Evolutionary conservation across 2,797 vertebrate genomes (phyloP), one percentile per base, ranked within the genome.

Genomic region (Petrocephalus schoutedeni): DNA sequence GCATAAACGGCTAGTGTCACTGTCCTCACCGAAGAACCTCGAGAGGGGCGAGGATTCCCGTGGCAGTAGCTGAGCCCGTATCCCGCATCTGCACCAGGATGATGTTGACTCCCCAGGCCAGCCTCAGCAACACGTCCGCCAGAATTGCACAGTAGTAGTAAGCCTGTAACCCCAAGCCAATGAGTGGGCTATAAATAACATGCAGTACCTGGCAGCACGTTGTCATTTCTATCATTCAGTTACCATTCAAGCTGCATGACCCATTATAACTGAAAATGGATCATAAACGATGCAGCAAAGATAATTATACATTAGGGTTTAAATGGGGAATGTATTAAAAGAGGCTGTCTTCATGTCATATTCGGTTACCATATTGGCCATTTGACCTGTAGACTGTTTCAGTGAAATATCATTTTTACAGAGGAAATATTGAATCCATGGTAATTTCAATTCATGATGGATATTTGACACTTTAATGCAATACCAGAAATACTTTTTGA

Each of bases 71-170:
- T 86, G 94, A 93, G 1, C 93, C 92, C 1, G 94, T 94, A 85
- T 92, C 88, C 23, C 93, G 93, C 90, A 95, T 95, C 92, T 95
- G 93, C 84, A 95, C 95, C 88, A 97, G 91, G 85, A 96, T 95
- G 91, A 97, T 95, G 93, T 97, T 96, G 92, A 97, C 94, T 92
- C 96, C 96, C 96, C 96, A 97, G 9, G 95, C 95, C 90, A 97
- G 96, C 90, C 96, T 96, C 90, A 97, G 92, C 89, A 97, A 94
- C 89, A 97, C 95, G 0, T 97, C 96, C 89, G 95, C 95, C 88
- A 97, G 92, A 91, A 97, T 97, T 93, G 96, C 97, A 94, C 95
- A 95, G 86, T 97, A 97, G 92, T 85, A 89, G 10, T 58, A 82
- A 5, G 36, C 87, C 84, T 88, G 19, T 58, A 9, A 59, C 12